These are phyloP conservation scores for Drosophila silvestris DNA, from an alignment of 2,888 invertebrate species.

Conservation along the genomic window DNA sequence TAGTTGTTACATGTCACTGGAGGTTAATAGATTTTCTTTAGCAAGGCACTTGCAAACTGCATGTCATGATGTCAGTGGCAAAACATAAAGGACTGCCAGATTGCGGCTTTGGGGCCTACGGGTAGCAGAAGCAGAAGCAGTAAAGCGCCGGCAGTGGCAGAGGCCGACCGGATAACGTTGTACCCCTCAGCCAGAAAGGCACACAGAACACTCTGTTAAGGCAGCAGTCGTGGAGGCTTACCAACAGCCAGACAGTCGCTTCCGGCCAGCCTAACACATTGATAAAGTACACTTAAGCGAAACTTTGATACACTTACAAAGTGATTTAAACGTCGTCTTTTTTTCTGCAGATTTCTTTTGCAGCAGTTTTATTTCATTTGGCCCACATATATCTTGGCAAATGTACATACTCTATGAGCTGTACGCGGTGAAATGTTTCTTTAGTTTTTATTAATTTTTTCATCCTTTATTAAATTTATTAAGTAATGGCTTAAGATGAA, in stretches of 20 bases:
- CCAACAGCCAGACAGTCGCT: conserved; percentile 48
- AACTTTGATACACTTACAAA: conserved; percentile 40
- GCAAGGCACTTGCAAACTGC: conserved; percentile 64
- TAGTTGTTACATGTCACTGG: conserved; percentile 68
- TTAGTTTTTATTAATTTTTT: neutral
- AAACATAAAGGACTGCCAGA: conserved; percentile 38
- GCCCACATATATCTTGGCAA: conserved; percentile 1
- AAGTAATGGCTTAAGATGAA: neutral
- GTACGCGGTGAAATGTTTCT: neutral
- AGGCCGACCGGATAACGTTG: neutral
- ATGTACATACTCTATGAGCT: neutral
- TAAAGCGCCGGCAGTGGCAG: neutral
- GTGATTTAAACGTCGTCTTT: conserved; percentile 46
- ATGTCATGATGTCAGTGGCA: conserved; percentile 67
- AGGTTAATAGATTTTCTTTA: conserved; percentile 82
- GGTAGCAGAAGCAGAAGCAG: neutral
- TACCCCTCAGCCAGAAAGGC: conserved; percentile 3
- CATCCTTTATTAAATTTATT: neutral
- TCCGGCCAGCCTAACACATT: conserved; percentile 52
- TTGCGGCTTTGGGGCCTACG: conserved; percentile 10
- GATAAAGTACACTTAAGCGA: conserved; percentile 54
- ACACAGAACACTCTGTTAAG: conserved; percentile 9
- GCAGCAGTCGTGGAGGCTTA: conserved; percentile 9
- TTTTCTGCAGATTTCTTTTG: neutral
- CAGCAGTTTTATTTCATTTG: conserved; percentile 11